A percentile compares a stretch with the other conserved stretches of the same genome.
These are phyloP conservation scores for Ardeotis arabs DNA, from an alignment of 2,113 vertebrate genomes.

Conservation along the genomic window DNA sequence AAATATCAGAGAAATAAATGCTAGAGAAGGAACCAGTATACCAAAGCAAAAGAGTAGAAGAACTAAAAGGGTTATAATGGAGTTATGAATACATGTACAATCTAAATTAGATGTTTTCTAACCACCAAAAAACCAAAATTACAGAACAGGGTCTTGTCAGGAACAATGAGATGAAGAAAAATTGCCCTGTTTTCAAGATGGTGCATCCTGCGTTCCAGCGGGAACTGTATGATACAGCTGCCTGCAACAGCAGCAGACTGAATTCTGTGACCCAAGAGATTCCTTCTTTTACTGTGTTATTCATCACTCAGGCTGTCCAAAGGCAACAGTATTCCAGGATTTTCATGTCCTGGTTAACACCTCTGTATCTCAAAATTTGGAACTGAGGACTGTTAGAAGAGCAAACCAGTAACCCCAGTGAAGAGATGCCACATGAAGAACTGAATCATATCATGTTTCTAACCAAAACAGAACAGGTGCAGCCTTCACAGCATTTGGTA, in stretches of 20 bases:
- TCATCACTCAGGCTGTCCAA: neutral
- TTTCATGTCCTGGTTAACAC: neutral
- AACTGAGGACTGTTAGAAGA: neutral
- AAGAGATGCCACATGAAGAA: neutral
- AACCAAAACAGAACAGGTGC: neutral
- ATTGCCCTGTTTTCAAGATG: neutral
- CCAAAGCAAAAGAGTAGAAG: neutral
- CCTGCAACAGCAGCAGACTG: neutral
- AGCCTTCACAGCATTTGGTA: neutral
- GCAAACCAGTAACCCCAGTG: neutral
- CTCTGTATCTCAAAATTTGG: neutral
- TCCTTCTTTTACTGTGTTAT: neutral
- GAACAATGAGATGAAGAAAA: neutral
- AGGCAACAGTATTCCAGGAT: neutral
- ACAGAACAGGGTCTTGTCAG: neutral
- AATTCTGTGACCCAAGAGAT: neutral
- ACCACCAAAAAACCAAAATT: neutral
- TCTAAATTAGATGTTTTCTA: neutral
- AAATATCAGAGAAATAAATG: neutral
- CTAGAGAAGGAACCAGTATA: neutral
- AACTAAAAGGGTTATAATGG: neutral
- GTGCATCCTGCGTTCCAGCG: neutral
- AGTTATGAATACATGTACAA: neutral
- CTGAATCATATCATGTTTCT: neutral
- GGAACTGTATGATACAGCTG: neutral